Evolutionary conservation across 2,797 vertebrate genomes (phyloP).

Genomic region (Parauchenoglanis punctatus): DNA sequence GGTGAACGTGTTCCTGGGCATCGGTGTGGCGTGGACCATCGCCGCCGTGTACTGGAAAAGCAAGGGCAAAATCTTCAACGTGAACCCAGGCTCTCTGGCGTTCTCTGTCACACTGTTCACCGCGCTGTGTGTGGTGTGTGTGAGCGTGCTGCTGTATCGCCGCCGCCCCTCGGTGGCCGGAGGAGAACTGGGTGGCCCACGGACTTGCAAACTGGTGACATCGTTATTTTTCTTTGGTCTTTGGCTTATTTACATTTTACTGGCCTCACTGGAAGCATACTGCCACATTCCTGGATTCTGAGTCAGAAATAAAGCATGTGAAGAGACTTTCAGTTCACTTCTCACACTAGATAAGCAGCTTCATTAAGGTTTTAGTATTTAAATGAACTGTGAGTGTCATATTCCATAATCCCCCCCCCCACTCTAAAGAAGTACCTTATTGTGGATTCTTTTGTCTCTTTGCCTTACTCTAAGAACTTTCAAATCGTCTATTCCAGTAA

Average conservation of each 20-base stretch:
- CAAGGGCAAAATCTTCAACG: slow-evolving; percentile 73
- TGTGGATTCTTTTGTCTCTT: slow-evolving; percentile 51
- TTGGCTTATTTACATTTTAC: slow-evolving; percentile 84
- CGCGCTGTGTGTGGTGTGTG: slow-evolving; percentile 74
- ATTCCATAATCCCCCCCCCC: slow-evolving; percentile 13
- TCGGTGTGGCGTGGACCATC: slow-evolving; percentile 87
- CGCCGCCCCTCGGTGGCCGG: slow-evolving; percentile 74
- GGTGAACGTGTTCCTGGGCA: slow-evolving; percentile 86
- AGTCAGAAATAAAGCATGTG: slow-evolving; percentile 37
- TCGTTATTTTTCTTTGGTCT: slow-evolving; percentile 74
- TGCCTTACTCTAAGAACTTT: slow-evolving; percentile 54
- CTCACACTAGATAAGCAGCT: slow-evolving; percentile 28
- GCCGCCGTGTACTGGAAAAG: slow-evolving; percentile 80
- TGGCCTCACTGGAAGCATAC: slow-evolving; percentile 84
- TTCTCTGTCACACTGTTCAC: slow-evolving; percentile 87
- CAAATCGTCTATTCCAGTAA: slow-evolving; percentile 44
- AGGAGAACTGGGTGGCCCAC: slow-evolving; percentile 83
- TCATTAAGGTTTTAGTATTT: slow-evolving; percentile 29
- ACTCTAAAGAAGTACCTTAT: slow-evolving; percentile 48
- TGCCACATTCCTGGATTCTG: slow-evolving; percentile 80
- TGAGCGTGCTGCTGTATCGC: slow-evolving; percentile 77
- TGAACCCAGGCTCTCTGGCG: slow-evolving; percentile 82
- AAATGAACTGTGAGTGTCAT: slow-evolving; percentile 36
- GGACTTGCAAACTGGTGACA: slow-evolving; percentile 78
- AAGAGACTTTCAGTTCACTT: slow-evolving; percentile 20